A percentile compares a stretch with the other conserved stretches of the same genome.
phyloP scores from a whole-genome alignment of 2,113 vertebrate genomes.

The Aptenodytes patagonicus region DNA sequence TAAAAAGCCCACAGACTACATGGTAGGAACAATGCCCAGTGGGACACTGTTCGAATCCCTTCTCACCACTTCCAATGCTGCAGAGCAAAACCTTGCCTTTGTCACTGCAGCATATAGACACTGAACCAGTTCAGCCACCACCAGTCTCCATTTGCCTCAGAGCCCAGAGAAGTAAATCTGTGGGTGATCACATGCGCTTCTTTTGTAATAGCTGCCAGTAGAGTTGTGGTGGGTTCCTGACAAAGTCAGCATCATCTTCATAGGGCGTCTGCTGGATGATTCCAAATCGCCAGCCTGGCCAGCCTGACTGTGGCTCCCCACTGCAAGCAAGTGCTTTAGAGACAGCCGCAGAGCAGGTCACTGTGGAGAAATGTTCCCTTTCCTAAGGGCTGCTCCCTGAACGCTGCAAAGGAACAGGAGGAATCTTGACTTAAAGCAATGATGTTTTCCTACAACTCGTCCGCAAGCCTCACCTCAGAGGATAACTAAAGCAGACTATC shows the following conservation, averaged over 20 bases:
- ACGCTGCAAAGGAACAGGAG: not conserved
- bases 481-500: not conserved
- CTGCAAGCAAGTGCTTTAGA: not conserved
- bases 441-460: not conserved
- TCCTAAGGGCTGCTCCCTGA: not conserved
- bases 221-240: not conserved
- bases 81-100: not conserved
- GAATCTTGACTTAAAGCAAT: not conserved
- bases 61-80: not conserved
- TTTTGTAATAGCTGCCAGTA: not conserved
- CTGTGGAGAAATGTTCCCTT: not conserved
- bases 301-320: not conserved
- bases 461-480: not conserved
- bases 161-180: not conserved
- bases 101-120: not conserved
- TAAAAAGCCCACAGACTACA: not conserved
- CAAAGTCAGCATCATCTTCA: not conserved
- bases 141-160: not conserved
- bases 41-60: not conserved
- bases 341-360: not conserved
- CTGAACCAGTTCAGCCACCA: not conserved
- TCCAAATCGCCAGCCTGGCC: not conserved
- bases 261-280: not conserved
- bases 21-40: not conserved
- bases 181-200: rapidly evolving